Evolutionary conservation across 2,113 vertebrate genomes (phyloP).

Genomic region (Scomber japonicus): DNA sequence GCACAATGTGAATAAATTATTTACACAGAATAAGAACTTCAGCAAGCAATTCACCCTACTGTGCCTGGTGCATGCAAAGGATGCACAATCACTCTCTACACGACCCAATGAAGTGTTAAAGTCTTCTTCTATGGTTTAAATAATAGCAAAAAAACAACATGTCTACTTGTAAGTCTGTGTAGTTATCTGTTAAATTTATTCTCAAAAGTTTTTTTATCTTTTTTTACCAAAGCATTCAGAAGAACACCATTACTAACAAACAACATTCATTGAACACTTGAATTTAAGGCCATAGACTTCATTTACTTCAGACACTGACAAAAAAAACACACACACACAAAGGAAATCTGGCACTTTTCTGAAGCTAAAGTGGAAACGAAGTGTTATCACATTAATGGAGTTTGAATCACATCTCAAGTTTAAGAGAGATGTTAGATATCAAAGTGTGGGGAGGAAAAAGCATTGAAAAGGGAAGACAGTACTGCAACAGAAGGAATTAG

Average conservation of each 20-base stretch:
- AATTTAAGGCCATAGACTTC: neutral
- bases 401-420: conserved; percentile 20
- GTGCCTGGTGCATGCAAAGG: conserved; percentile 17
- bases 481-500: conserved; percentile 47
- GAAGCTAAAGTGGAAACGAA: conserved; percentile 33
- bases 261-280: neutral
- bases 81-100: conserved; percentile 1
- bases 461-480: neutral
- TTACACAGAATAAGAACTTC: conserved; percentile 15
- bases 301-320: neutral
- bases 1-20: conserved; percentile 42
- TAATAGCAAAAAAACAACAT: neutral
- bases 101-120: neutral
- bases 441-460: conserved; percentile 7
- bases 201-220: neutral
- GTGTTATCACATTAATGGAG: conserved; percentile 21
- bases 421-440: conserved; percentile 29
- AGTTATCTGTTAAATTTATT: neutral
- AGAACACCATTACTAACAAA: neutral
- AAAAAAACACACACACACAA: neutral
- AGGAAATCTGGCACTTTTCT: conserved; percentile 18
- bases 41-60: conserved; percentile 18
- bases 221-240: neutral
- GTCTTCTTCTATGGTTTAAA: neutral
- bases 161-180: neutral